Evolutionary conservation across 2,113 vertebrate genomes (phyloP), one percentile per base, ranked within the genome.

Genomic region (Oryzias javanicus): DNA sequence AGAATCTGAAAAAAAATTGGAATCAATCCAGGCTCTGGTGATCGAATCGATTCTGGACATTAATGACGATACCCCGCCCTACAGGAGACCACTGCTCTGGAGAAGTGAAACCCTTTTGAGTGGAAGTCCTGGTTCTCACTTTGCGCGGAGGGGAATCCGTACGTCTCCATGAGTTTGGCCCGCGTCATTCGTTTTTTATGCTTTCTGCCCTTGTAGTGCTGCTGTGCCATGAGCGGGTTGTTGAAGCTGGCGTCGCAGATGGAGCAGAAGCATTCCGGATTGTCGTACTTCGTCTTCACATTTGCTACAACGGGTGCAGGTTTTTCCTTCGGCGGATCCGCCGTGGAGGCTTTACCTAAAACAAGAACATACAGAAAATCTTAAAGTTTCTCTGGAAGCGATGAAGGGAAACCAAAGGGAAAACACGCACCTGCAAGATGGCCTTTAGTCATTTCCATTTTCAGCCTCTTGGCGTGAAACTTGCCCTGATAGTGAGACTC

Each of bases 181-280:
- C 97, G 97, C 62, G 95, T 96, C 86, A 96, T 92, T 64, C 95
- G 95, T 73, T 98, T 98, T 81, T 92, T 92, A 76, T 99, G 97
- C 84, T 95, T 99, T 90, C 97, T 99, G 89, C 97, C 97, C 42
- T 86, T 90, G 0, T 99, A 99, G 86, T 99, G 97, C 70, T 99
- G 97, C 62, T 96, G 93, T 77, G 97, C 96, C 95, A 99, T 98
- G 48, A 92, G 89, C 0, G 96, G 95, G 69, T 99, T 96, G 85
- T 98, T 98, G 88, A 99, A 98, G n/a, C 94, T 93, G 17, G 96
- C 95, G 24, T 95, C 94, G 86, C 97, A 99, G 81, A 96, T 94
- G 81, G 89, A 91, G 89, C 97, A 99, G 88, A 96, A 98, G 67
- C 94, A 94, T 85, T 96, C 89, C 1, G 95, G 94, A 86, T 98